These are phyloP conservation scores for Falco concolor DNA, from an alignment of 2,797 vertebrate species.

Conservation along the genomic window DNA sequence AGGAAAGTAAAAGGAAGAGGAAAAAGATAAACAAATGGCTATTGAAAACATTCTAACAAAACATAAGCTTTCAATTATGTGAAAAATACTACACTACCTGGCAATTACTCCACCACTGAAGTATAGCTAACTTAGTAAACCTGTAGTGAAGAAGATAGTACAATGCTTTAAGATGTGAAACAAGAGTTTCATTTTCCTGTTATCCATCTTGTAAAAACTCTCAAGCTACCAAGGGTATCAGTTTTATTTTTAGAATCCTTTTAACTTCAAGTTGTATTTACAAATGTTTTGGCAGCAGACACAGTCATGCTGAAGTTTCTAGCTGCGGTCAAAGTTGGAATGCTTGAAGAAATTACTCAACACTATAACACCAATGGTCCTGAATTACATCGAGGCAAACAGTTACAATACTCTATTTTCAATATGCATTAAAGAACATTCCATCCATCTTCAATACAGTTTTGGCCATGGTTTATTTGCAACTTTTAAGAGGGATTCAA, in stretches of 20 bases:
- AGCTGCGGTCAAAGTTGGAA: constrained; percentile 53
- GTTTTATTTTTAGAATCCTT: constrained; percentile 28
- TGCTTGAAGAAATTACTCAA: constrained; percentile 55
- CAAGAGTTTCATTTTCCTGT: neutral
- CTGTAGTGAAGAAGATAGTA: neutral
- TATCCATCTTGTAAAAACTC: constrained; percentile 2
- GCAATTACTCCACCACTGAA: neutral
- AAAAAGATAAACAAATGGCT: neutral
- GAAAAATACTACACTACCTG: neutral
- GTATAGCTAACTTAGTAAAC: neutral
- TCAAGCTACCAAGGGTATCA: neutral
- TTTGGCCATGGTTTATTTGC: constrained; percentile 18
- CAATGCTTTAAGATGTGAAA: neutral
- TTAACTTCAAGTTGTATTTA: constrained; percentile 44
- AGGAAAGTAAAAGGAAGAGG: neutral
- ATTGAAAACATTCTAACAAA: neutral
- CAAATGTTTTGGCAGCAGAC: constrained; percentile 47
- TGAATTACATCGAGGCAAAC: constrained; percentile 48
- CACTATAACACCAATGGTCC: constrained; percentile 6
- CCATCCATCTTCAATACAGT: neutral
- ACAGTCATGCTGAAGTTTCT: constrained; percentile 44
- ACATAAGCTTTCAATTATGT: neutral
- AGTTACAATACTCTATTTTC: constrained; percentile 31
- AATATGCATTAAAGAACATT: constrained; percentile 45
- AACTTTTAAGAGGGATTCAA: neutral